Percentiles rank a stretch among this genome's conserved stretches.
These are phyloP conservation scores for Eleutherodactylus coqui DNA, from an alignment of 2,797 vertebrate genomes.

Conservation along the genomic window DNA sequence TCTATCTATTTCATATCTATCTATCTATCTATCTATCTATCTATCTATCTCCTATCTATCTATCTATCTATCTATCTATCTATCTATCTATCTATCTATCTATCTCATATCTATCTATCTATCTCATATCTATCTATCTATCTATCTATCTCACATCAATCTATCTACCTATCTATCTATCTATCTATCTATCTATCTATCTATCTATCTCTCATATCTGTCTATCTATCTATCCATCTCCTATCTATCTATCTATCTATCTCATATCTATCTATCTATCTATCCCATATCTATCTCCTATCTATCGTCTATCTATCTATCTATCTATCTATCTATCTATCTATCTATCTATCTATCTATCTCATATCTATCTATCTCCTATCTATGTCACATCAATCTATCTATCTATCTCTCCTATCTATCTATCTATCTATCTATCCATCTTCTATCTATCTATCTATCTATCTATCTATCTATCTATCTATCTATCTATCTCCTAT, in stretches of 20 bases:
- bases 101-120: background rate
- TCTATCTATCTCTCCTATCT: conserved; percentile 1
- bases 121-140: background rate
- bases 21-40: background rate
- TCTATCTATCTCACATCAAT: too few species aligned
- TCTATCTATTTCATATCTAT: background rate
- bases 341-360: background rate
- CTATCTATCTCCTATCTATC: background rate
- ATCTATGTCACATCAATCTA: background rate
- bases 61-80: background rate
- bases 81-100: background rate
- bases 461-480: background rate
- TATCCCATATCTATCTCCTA: too few species aligned
- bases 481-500: background rate
- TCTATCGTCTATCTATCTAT: too few species aligned
- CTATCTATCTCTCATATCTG: background rate
- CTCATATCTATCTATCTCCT: background rate
- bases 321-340: too few species aligned
- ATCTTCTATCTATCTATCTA: background rate
- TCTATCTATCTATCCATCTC: conserved; percentile 1
- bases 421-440: background rate
- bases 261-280: too few species aligned
- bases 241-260: too few species aligned
- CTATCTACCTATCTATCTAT: background rate
- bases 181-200: background rate